A percentile compares a stretch with the other conserved stretches of the same genome.
phyloP scores from a whole-genome alignment of 2,888 invertebrate species.

The Odiellus spinosus region DNA sequence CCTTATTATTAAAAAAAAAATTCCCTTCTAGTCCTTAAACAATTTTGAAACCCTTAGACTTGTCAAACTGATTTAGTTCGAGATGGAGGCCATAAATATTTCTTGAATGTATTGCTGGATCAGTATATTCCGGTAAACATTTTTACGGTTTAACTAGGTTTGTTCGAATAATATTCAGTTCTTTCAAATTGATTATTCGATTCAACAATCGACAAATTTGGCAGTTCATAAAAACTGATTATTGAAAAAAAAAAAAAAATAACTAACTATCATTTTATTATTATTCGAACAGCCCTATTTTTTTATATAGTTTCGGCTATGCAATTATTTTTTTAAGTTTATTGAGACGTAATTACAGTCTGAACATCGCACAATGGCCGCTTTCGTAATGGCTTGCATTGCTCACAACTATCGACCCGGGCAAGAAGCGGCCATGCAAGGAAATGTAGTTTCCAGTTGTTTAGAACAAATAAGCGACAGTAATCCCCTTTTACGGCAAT shows the following conservation, averaged over 20 bases:
- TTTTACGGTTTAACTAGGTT: conserved; percentile 6
- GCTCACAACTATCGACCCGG: conserved; percentile 76
- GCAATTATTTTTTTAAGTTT: no score
- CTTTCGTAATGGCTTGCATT: conserved; percentile 84
- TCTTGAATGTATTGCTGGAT: conserved; percentile 79
- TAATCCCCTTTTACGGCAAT: conserved; percentile 41
- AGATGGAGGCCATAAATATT: conserved; percentile 86
- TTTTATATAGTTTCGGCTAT: background rate
- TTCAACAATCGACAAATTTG: no score
- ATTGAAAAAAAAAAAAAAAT: no score
- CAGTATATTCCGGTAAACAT: conserved; percentile 55
- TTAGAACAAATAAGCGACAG: conserved; percentile 68
- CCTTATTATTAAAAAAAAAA: background rate
- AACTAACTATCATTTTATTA: background rate
- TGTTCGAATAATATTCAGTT: no score
- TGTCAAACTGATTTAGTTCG: conserved; percentile 90
- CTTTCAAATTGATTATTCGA: no score
- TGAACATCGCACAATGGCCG: conserved; percentile 78
- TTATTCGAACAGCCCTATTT: background rate
- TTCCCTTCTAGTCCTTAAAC: background rate
- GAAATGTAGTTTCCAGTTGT: conserved; percentile 76
- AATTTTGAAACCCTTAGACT: conserved; percentile 41
- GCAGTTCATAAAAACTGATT: no score
- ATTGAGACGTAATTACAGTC: no score
- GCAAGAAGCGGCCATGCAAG: conserved; percentile 77